These are phyloP conservation scores for Troides helena DNA, from an alignment of 2,888 invertebrate genomes.

Conservation along the genomic window DNA sequence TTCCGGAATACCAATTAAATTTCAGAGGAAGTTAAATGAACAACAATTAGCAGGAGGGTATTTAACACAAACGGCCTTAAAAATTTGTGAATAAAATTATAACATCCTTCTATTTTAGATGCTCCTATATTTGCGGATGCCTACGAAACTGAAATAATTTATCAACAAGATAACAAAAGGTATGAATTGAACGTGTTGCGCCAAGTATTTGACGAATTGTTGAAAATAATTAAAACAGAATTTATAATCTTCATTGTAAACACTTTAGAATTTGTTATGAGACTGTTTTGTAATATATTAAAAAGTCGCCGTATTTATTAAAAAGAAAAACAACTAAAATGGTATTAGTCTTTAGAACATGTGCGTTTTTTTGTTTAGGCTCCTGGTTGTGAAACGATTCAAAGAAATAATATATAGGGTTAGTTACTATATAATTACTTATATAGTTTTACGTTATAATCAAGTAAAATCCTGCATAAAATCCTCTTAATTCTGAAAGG, in stretches of 20 bases:
- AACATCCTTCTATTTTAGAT: constrained; percentile 47
- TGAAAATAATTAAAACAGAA: neutral
- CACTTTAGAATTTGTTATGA: neutral
- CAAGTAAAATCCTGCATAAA: neutral
- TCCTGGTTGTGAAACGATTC: neutral
- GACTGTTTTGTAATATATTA: neutral
- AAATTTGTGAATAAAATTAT: constrained; percentile 4
- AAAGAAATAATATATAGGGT: no score
- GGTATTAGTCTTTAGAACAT: neutral
- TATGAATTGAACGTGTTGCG: constrained; percentile 37
- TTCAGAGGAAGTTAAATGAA: constrained; percentile 10
- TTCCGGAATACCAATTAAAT: neutral
- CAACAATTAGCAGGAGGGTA: constrained; percentile 19
- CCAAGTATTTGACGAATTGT: neutral
- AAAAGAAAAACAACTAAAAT: neutral
- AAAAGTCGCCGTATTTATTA: neutral
- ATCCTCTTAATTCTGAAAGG: neutral
- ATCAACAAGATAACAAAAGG: constrained; percentile 51
- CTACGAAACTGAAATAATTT: constrained; percentile 48
- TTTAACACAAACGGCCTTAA: constrained; percentile 29
- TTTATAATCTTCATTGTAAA: neutral
- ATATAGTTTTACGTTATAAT: neutral
- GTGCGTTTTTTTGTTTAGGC: neutral
- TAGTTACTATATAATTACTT: no score
- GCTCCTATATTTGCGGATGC: constrained; percentile 50